Evolutionary conservation across 2,113 vertebrate species (phyloP).

Genomic region (Myiagra hebetior): DNA sequence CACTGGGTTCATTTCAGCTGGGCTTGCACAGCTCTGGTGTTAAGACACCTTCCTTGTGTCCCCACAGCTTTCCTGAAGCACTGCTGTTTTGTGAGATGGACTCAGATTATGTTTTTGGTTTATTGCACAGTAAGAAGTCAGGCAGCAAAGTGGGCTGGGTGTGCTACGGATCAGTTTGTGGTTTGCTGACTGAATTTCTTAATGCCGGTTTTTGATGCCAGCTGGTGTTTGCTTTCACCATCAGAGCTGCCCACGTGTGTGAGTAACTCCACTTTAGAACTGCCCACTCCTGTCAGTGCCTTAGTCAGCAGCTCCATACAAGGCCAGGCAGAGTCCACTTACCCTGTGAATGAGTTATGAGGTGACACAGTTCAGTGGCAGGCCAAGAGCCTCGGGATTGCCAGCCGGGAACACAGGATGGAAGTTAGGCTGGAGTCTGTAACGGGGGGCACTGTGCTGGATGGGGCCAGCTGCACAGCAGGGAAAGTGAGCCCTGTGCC

Average conservation of each 20-base stretch:
- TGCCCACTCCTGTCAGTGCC: background rate
- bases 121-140: background rate
- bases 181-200: background rate
- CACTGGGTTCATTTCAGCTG: background rate
- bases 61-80: background rate
- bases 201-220: background rate
- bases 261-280: background rate
- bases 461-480: background rate
- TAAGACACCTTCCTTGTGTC: background rate
- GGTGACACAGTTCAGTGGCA: background rate
- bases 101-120: rapidly evolving
- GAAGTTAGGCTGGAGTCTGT: background rate
- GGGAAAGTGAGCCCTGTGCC: background rate
- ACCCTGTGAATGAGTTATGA: background rate
- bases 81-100: background rate
- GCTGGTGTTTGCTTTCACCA: background rate
- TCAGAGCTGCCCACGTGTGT: background rate
- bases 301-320: constrained; percentile 19
- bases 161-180: background rate
- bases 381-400: background rate
- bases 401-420: rapidly evolving
- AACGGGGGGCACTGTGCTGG: rapidly evolving
- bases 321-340: background rate
- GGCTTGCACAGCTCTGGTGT: background rate
- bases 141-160: background rate